phyloP scores from a whole-genome alignment of 2,888 invertebrate genomes.

The Cyclophora punctaria region DNA sequence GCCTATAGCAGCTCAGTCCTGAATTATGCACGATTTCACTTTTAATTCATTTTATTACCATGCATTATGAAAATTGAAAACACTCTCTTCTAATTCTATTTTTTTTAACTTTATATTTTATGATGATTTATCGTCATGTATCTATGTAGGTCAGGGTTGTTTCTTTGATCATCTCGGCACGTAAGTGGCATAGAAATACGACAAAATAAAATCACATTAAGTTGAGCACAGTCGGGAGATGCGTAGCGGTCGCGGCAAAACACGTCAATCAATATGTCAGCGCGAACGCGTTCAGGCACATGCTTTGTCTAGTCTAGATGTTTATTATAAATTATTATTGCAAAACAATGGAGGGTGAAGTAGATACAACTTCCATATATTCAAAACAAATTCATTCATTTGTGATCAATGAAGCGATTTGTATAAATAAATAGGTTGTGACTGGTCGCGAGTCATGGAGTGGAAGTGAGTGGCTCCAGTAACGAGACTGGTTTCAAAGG shows the following conservation, averaged over 20 bases:
- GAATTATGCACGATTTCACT: background rate
- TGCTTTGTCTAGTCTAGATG: background rate
- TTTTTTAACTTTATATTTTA: slow-evolving; percentile 10
- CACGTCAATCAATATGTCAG: slow-evolving; percentile 58
- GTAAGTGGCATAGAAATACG: slow-evolving; percentile 35
- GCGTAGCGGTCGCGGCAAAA: slow-evolving; percentile 34
- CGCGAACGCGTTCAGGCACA: slow-evolving; percentile 26
- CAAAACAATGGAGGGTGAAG: background rate
- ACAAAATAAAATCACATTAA: slow-evolving; percentile 32
- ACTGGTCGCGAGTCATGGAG: too few relatives aligned
- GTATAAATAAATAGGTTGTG: background rate
- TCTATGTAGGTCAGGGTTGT: slow-evolving; percentile 48
- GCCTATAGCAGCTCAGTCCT: background rate
- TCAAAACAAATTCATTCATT: too few relatives aligned
- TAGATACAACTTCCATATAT: background rate
- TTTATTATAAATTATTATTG: too few relatives aligned
- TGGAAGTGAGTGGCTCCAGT: slow-evolving; percentile 25
- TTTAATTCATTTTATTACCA: background rate
- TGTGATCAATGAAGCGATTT: too few relatives aligned
- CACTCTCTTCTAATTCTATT: slow-evolving; percentile 1
- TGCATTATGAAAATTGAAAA: background rate
- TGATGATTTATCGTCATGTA: slow-evolving; percentile 12
- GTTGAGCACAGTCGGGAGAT: slow-evolving; percentile 28
- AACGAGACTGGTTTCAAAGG: slow-evolving; percentile 33
- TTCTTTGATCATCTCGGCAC: slow-evolving; percentile 33